phyloP scores from a whole-genome alignment of 1,140 invertebrate genomes.

The Drosophila kanapiae region DNA sequence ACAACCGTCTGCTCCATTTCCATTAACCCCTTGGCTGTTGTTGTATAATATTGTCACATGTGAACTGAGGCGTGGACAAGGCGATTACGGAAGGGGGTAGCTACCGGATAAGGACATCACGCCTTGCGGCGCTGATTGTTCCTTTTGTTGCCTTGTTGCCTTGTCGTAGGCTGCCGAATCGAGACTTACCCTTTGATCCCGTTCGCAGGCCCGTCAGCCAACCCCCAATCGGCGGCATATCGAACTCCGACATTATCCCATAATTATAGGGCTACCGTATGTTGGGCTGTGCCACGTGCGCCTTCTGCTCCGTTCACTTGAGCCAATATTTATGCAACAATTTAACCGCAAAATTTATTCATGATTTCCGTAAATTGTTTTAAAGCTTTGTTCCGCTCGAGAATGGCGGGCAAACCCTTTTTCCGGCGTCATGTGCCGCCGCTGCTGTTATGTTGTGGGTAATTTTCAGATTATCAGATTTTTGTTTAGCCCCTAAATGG shows the following conservation, averaged over 20 bases:
- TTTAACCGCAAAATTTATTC: conserved; percentile 84
- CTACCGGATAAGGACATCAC: conserved; percentile 41
- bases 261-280: conserved; percentile 82
- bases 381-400: conserved; percentile 47
- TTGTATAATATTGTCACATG: conserved; percentile 84
- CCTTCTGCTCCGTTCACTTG: conserved; percentile 51
- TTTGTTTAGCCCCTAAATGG: conserved; percentile 53
- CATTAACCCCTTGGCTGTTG: conserved; percentile 63
- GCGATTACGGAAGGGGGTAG: conserved; percentile 70
- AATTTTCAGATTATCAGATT: conserved; percentile 85
- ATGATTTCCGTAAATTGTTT: conserved; percentile 77
- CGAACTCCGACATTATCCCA: conserved; percentile 84
- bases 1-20: conserved; percentile 40
- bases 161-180: conserved; percentile 48
- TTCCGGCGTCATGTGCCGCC: conserved; percentile 24
- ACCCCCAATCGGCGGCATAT: conserved; percentile 33
- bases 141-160: conserved; percentile 68
- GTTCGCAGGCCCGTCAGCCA: neutral
- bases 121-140: conserved; percentile 82
- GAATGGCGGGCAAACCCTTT: conserved; percentile 46
- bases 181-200: conserved; percentile 82
- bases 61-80: conserved; percentile 79
- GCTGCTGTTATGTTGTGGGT: conserved; percentile 54
- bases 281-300: conserved; percentile 61
- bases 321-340: conserved; percentile 83